Conservation (phyloP, 2,797 vertebrate species). For the Clarias laeviceps region DNA sequence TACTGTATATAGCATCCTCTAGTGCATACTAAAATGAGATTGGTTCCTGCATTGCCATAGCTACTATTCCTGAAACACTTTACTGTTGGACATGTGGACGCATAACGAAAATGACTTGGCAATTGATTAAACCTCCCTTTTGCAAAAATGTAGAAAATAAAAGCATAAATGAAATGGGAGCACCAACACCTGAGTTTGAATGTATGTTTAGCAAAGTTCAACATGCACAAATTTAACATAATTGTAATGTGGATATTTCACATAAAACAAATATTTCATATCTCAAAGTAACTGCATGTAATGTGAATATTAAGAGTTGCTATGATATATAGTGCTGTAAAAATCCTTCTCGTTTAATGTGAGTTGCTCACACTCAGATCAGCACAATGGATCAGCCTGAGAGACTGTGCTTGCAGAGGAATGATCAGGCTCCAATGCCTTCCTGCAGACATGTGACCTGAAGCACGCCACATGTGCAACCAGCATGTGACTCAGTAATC, state of each 20-base stretch:
- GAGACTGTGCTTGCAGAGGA: conserved; percentile 5
- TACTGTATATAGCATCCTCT: no score
- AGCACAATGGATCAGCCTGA: not conserved
- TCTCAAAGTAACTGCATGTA: not conserved
- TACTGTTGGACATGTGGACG: not conserved
- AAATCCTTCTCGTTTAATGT: not conserved
- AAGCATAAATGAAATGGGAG: not conserved
- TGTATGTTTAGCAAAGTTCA: not conserved
- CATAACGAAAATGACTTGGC: not conserved
- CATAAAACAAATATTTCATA: not conserved
- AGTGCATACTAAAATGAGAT: not conserved
- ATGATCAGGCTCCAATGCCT: conserved; percentile 22
- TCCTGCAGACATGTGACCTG: conserved; percentile 48
- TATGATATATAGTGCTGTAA: no score
- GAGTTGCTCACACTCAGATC: conserved; percentile 24
- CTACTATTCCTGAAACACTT: not conserved
- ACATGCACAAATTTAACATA: not conserved
- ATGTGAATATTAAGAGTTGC: not conserved
- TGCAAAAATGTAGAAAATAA: not conserved
- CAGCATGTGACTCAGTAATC: conserved; percentile 56
- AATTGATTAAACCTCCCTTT: not conserved
- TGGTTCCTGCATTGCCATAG: not conserved
- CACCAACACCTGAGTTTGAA: not conserved
- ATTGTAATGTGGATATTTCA: not conserved
- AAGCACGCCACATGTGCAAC: conserved; percentile 37